A percentile compares a stretch with the other conserved stretches of the same genome.
Evolutionary conservation across 2,797 vertebrate genomes (phyloP).

Genomic region (Odontamblyopus rebecca): DNA sequence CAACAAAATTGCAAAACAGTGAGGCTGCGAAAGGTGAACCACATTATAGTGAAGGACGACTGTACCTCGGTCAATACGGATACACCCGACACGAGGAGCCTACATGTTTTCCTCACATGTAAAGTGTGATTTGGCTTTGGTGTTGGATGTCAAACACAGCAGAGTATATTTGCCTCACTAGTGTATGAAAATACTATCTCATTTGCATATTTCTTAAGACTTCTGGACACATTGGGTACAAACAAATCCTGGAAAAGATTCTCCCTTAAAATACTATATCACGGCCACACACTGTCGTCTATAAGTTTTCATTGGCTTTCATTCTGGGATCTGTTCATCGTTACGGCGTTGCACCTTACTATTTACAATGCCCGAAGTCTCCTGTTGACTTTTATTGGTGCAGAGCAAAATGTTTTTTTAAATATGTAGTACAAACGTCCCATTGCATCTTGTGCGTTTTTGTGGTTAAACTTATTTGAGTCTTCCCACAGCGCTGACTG

Average conservation of each 20-base stretch:
- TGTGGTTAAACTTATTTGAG: constrained; percentile 40
- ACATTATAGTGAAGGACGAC: no score
- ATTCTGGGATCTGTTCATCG: not conserved
- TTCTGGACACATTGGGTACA: not conserved
- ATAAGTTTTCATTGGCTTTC: not conserved
- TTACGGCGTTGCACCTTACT: not conserved
- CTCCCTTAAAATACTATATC: no score
- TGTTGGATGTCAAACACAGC: not conserved
- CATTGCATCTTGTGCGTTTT: constrained; percentile 24
- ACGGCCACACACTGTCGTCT: not conserved
- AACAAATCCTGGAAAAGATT: no score
- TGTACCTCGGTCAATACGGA: no score
- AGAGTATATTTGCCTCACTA: not conserved
- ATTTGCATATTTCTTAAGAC: not conserved
- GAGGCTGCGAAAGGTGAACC: no score
- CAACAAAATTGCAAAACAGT: no score
- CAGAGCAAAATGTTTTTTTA: not conserved
- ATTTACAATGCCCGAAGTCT: not conserved
- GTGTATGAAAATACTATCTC: not conserved
- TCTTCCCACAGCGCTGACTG: constrained; percentile 34
- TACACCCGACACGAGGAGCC: no score
- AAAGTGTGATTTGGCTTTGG: not conserved
- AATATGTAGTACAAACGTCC: constrained; percentile 19
- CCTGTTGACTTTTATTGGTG: not conserved
- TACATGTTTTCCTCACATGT: no score